Percentiles rank a stretch among this genome's conserved stretches.
phyloP scores from a whole-genome alignment of 2,888 invertebrate species.

The Athalia cordata region DNA sequence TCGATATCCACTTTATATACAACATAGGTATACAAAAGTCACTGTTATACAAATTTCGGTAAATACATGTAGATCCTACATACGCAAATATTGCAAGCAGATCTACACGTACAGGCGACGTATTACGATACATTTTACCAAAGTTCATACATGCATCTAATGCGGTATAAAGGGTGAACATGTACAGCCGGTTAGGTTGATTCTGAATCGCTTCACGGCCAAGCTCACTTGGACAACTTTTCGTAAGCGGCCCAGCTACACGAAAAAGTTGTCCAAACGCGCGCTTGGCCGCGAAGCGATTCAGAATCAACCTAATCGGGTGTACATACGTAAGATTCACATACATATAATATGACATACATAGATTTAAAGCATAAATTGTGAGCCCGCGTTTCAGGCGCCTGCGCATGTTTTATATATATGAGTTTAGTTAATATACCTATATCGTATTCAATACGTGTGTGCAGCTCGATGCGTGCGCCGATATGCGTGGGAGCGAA shows the following conservation, averaged over 20 bases:
- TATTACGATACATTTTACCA: background rate
- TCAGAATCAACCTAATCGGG: no score
- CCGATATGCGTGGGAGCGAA: slow-evolving; percentile 37
- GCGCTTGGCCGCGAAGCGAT: no score
- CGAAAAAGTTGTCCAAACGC: no score
- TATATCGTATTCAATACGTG: background rate
- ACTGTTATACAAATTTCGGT: slow-evolving; percentile 27
- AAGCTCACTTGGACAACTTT: no score
- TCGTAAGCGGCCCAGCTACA: no score
- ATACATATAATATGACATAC: background rate
- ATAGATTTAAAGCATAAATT: no score
- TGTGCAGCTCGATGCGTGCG: slow-evolving; percentile 33
- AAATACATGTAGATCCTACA: background rate
- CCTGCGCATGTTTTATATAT: slow-evolving; percentile 10
- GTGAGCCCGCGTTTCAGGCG: background rate
- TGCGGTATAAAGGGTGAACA: no score
- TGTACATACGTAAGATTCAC: no score
- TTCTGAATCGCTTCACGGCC: no score
- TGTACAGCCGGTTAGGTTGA: no score
- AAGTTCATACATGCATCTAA: background rate
- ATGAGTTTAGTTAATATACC: no score
- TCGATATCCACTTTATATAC: background rate
- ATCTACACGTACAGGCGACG: background rate
- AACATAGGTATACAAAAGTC: background rate
- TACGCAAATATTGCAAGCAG: no score